phyloP scores from a whole-genome alignment of 2,797 vertebrate genomes.

The Anguilla obscura region DNA sequence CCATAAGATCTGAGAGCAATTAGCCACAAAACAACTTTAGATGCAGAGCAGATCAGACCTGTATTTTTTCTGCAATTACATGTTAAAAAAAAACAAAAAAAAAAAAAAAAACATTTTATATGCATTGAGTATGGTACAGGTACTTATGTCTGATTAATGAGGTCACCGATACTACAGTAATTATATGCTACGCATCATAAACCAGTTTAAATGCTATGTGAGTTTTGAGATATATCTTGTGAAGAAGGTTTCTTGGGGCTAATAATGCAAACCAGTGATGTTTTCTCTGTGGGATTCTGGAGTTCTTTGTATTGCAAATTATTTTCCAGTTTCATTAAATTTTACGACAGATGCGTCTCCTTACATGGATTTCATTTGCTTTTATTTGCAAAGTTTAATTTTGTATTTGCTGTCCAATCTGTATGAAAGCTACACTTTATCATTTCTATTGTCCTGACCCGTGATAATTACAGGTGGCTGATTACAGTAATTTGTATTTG shows the following conservation, averaged over 20 bases:
- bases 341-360: neutral
- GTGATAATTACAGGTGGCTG: neutral
- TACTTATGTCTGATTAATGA: neutral
- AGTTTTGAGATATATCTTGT: neutral
- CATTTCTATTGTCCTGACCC: neutral
- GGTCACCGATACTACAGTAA: neutral
- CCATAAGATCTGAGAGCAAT: neutral
- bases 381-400: neutral
- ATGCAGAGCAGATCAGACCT: neutral
- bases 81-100: neutral
- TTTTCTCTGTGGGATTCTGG: slow-evolving; percentile 12
- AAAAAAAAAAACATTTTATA: neutral
- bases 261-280: neutral
- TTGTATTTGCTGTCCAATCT: neutral
- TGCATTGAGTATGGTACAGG: neutral
- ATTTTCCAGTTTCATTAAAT: neutral
- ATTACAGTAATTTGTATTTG: neutral
- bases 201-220: neutral
- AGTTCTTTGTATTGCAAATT: slow-evolving; percentile 13
- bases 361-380: neutral
- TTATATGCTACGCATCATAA: neutral
- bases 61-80: neutral
- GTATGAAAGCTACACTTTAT: neutral
- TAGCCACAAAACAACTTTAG: neutral
- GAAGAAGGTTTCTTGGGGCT: neutral